Conservation (phyloP, 1,140 invertebrate species). For the Drosophila azteca region DNA sequence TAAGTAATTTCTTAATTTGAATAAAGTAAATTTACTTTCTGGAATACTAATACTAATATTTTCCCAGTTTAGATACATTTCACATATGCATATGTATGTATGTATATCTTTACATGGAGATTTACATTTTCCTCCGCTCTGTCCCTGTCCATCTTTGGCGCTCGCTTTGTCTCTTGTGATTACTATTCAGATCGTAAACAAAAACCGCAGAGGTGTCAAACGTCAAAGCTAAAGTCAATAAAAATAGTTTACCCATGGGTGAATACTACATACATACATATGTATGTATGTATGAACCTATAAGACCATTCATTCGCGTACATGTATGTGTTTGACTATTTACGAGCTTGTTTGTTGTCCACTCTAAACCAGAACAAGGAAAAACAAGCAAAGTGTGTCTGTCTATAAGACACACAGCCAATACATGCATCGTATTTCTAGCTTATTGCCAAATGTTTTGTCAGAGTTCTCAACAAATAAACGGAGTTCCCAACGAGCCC, state of each 20-base stretch:
- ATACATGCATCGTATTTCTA: constrained; percentile 41
- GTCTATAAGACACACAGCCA: constrained; percentile 25
- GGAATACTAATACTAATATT: background rate
- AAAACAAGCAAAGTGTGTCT: constrained; percentile 58
- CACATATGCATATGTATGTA: background rate
- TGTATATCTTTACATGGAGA: constrained; percentile 32
- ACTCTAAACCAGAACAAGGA: constrained; percentile 72
- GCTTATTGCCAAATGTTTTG: constrained; percentile 51
- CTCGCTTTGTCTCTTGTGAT: constrained; percentile 14
- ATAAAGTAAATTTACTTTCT: constrained; percentile 34
- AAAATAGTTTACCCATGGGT: constrained; percentile 61
- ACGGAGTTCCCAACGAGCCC: constrained; percentile 2
- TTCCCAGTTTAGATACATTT: background rate
- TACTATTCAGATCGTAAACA: constrained; percentile 60
- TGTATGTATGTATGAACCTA: background rate
- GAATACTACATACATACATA: constrained; percentile 1
- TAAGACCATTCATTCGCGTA: constrained; percentile 4
- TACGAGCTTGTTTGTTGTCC: constrained; percentile 75
- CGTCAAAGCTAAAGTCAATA: constrained; percentile 77
- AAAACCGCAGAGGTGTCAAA: constrained; percentile 72
- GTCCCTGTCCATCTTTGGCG: background rate
- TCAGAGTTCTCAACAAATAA: constrained; percentile 28
- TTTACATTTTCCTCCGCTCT: background rate
- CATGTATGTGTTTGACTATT: constrained; percentile 49
- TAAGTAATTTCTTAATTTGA: no score